These are phyloP conservation scores for Mastigias papua DNA, from an alignment of 30 jellyfish, hydroid and myxozoan species.

Conservation along the genomic window DNA sequence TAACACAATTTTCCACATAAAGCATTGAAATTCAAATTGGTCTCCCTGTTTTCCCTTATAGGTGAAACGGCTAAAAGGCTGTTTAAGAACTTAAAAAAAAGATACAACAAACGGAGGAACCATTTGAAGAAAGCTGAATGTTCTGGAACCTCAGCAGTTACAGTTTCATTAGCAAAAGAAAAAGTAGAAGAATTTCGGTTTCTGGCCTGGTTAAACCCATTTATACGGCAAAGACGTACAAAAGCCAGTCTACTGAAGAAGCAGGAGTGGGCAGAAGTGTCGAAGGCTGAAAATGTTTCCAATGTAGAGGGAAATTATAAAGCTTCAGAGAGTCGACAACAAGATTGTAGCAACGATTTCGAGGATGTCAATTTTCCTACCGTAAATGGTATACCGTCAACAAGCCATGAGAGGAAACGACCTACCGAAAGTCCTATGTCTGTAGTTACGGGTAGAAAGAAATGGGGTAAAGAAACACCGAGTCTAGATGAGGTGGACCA, in stretches of 20 bases:
- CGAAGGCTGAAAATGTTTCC: not conserved
- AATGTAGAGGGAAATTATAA: not conserved
- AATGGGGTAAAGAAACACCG: constrained; percentile 33
- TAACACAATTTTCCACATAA: too few species aligned
- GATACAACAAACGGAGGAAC: constrained; percentile 42
- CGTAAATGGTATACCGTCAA: not conserved
- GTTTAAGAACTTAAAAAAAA: constrained; percentile 60
- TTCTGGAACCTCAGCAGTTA: constrained; percentile 32
- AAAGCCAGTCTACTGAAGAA: not conserved
- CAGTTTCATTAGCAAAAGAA: constrained; percentile 10
- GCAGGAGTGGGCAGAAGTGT: not conserved
- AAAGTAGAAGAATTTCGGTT: constrained; percentile 20
- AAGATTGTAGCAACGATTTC: not conserved
- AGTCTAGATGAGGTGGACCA: constrained; percentile 17
- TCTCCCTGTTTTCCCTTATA: not conserved
- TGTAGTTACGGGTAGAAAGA: constrained; percentile 17
- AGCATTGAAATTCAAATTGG: too few species aligned
- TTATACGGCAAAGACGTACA: constrained; percentile 25
- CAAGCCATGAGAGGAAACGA: not conserved
- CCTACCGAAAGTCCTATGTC: not conserved
- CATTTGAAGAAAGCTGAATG: constrained; percentile 23
- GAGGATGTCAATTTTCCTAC: not conserved
- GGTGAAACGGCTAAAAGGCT: constrained; percentile 58
- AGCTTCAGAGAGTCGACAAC: not conserved
- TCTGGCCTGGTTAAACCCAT: constrained; percentile 57